phyloP scores from a whole-genome alignment of 2,797 vertebrate genomes.

The Tapera naevia region DNA sequence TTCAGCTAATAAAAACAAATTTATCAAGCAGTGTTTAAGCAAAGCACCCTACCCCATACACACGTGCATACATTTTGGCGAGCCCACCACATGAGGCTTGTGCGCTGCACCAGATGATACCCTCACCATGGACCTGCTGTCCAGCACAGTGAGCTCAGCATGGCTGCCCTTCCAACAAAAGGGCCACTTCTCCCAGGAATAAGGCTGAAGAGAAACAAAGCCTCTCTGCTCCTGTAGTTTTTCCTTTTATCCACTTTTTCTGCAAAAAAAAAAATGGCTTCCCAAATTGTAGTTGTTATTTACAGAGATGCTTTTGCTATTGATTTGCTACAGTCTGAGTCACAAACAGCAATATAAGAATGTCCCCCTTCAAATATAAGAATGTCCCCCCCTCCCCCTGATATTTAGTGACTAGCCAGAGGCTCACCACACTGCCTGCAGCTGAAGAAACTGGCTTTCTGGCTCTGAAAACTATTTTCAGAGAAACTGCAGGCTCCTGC shows the following conservation, averaged over 20 bases:
- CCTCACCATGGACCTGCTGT: neutral
- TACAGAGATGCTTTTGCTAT: neutral
- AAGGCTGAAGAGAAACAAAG: neutral
- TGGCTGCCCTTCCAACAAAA: neutral
- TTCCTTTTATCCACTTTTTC: neutral
- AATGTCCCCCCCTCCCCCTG: neutral
- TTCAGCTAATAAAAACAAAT: neutral
- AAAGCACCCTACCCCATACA: neutral
- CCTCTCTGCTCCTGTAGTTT: neutral
- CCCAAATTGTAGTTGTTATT: neutral
- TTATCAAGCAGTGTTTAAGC: neutral
- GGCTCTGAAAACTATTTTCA: neutral
- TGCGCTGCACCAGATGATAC: neutral
- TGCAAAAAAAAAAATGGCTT: neutral
- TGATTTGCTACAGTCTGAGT: neutral
- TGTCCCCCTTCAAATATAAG: neutral
- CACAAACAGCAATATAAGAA: neutral
- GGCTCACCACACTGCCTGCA: neutral
- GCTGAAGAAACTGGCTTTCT: neutral
- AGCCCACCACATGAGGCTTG: neutral
- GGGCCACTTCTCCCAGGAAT: neutral
- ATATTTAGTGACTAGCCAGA: neutral
- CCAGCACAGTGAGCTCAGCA: neutral
- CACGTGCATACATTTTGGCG: neutral
- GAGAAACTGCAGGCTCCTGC: neutral